Evolutionary conservation across 2,888 invertebrate species (phyloP).

Genomic region (Tenthredo scrophulariae): DNA sequence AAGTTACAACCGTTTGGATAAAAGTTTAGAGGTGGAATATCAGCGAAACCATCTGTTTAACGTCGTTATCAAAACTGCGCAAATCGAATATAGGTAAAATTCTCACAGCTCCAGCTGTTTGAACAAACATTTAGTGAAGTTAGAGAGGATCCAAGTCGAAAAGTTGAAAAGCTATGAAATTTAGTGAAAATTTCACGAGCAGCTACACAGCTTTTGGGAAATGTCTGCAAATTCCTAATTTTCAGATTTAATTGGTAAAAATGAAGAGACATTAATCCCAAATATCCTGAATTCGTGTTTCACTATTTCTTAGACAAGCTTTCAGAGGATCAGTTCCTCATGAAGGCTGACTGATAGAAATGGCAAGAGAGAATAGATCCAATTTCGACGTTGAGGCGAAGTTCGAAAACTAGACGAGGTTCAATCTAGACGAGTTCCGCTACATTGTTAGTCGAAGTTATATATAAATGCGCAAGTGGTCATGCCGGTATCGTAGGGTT

Average conservation of each 20-base stretch:
- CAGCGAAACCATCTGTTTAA: neutral
- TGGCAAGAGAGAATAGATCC: too few species aligned
- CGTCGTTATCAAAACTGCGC: neutral
- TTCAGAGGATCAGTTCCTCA: too few species aligned
- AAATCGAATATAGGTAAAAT: neutral
- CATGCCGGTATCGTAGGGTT: neutral
- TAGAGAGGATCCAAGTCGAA: neutral
- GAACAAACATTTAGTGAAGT: neutral
- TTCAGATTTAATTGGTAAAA: too few species aligned
- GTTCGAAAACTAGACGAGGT: neutral
- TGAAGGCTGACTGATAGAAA: too few species aligned
- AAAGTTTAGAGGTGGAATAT: constrained; percentile 6
- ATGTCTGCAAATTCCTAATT: too few species aligned
- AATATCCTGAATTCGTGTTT: too few species aligned
- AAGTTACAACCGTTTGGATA: constrained; percentile 26
- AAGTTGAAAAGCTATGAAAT: neutral
- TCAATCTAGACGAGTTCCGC: neutral
- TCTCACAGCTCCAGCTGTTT: neutral
- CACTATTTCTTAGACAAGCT: too few species aligned
- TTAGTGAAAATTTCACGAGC: neutral
- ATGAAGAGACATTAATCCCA: too few species aligned
- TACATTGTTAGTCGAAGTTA: neutral
- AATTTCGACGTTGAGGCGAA: neutral
- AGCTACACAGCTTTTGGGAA: neutral
- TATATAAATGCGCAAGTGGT: neutral